phyloP scores from a whole-genome alignment of 2,888 invertebrate genomes.

The Actias luna region DNA sequence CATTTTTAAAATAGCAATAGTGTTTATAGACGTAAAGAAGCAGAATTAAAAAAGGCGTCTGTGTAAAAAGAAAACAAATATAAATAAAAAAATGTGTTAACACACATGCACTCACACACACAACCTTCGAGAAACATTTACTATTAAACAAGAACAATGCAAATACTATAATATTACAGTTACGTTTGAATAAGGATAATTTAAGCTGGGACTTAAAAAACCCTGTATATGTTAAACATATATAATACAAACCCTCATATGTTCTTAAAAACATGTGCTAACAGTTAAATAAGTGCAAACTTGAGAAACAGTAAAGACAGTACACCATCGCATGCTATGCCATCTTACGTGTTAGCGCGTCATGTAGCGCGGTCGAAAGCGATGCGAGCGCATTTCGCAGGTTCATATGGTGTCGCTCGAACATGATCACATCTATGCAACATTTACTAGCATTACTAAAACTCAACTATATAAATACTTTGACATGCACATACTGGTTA shows the following conservation, averaged over 20 bases:
- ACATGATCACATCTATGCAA: constrained; percentile 75
- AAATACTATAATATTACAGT: not conserved
- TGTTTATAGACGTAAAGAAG: too few species aligned
- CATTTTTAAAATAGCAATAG: too few species aligned
- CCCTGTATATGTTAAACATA: too few species aligned
- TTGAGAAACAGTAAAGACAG: not conserved
- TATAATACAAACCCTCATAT: not conserved
- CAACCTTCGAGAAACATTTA: too few species aligned
- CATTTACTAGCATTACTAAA: constrained; percentile 16
- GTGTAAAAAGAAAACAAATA: too few species aligned
- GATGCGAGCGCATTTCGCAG: constrained; percentile 83
- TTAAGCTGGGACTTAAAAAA: too few species aligned
- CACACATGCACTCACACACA: too few species aligned
- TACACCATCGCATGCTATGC: constrained; percentile 44
- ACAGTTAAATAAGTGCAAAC: not conserved
- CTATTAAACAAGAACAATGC: too few species aligned
- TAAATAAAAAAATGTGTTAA: too few species aligned
- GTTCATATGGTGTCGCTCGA: constrained; percentile 83
- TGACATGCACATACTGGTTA: not conserved
- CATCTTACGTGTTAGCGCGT: constrained; percentile 86
- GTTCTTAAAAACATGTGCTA: not conserved
- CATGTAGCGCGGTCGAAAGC: constrained; percentile 84
- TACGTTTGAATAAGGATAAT: too few species aligned
- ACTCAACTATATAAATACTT: not conserved
- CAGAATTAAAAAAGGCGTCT: too few species aligned